Evolutionary conservation across 1,140 invertebrate species (phyloP).

Genomic region (Bombus difficillimus): DNA sequence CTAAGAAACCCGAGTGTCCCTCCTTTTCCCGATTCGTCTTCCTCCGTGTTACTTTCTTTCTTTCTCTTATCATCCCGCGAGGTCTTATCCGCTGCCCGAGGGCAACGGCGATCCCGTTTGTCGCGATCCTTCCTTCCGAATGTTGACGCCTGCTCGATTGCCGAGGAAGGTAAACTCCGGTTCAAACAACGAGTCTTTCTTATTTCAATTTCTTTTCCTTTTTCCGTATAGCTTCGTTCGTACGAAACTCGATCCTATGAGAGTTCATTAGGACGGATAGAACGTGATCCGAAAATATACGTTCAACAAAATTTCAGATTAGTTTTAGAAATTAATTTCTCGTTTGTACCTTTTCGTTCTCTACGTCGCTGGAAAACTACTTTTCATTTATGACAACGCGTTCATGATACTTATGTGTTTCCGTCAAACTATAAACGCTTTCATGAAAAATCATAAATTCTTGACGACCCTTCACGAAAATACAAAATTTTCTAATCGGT

Average conservation of each 20-base stretch:
- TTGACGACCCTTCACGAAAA: neutral
- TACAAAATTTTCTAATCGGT: no score
- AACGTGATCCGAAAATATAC: no score
- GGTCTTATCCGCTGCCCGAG: neutral
- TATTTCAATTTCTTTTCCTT: neutral
- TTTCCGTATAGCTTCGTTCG: neutral
- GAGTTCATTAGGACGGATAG: neutral
- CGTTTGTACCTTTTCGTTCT: no score
- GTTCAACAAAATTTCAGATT: no score
- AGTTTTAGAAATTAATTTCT: no score
- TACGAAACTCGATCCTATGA: neutral
- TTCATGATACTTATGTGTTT: neutral
- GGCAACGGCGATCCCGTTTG: neutral
- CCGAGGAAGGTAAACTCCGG: neutral
- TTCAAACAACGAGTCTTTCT: neutral
- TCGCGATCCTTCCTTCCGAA: neutral
- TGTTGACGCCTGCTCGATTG: neutral
- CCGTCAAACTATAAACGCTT: neutral
- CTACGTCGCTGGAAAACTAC: neutral
- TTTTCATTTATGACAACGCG: neutral
- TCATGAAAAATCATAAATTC: neutral
- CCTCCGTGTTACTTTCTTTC: neutral
- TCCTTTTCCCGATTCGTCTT: neutral
- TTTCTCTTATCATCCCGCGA: neutral
- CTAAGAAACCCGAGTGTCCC: constrained; percentile 47